Evolutionary conservation across 2,113 vertebrate species (phyloP), one percentile per base, ranked within the genome.

Genomic region (Scomber colias): DNA sequence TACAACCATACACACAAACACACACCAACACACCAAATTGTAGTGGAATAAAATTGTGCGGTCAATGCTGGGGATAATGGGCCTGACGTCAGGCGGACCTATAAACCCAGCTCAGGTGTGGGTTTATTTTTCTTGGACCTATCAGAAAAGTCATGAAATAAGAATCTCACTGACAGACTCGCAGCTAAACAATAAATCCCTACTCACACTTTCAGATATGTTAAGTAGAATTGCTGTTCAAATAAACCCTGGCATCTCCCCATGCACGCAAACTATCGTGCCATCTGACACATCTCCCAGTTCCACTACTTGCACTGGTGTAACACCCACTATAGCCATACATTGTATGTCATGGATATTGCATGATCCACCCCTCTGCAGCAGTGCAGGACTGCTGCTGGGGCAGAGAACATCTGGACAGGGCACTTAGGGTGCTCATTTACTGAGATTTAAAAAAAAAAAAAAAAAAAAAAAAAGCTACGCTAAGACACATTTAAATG

Each of bases 71-170:
- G 66, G 89, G 77, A 92, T 90, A 91, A 92, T 87, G 82, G 85
- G 79, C 73, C 79, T 95, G 92, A 93, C 90, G 90, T 94, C 89
- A 94, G 79, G 70, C 81, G 6, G 77, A 75, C 83, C 90, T 81
- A 91, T 93, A 94, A 94, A 93, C 82, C 73, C 63, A 65, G 82
- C 87, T 94, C 93, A 95, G 92, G 93, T 94, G 90, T 83, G 75
- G 80, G 88, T 94, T 94, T 93, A 91, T 94, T 94, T 94, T 94
- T 83, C 82, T 95, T 94, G 94, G 93, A 94, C 78, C 68, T 71
- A 82, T 85, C 71, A 91, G 81, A 92, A 76, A 89, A 91, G 90
- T 92, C 81, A 85, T 93, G 90, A 93, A 94, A 93, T 90, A 90
- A 89, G 90, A 93, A 92, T 91, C 87, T 83, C 83, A 88, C 87